Conservation (phyloP, 2,113 vertebrate genomes). For the Chunga burmeisteri region DNA sequence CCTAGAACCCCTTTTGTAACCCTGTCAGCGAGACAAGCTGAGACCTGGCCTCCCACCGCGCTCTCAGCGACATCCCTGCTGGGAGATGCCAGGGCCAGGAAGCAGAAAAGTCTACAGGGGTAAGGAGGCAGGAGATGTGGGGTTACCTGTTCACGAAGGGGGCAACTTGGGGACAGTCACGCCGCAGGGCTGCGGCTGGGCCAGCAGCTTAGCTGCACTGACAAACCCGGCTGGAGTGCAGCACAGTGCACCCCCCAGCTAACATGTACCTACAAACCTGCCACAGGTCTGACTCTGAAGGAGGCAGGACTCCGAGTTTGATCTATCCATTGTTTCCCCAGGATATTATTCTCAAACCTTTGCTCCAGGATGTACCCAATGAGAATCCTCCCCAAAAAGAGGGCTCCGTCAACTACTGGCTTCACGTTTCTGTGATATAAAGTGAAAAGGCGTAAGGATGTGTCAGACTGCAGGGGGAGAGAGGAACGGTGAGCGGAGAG, state of each 20-base stretch:
- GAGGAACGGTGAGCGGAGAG: background rate
- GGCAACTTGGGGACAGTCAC: background rate
- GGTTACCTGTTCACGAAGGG: background rate
- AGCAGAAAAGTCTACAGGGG: background rate
- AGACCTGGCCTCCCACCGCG: rapidly evolving
- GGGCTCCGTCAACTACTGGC: background rate
- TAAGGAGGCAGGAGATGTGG: rapidly evolving
- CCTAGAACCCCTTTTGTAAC: background rate
- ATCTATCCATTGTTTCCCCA: background rate
- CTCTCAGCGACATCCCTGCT: background rate
- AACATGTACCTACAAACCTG: too few relatives aligned
- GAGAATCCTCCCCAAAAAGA: background rate
- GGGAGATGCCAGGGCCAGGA: background rate
- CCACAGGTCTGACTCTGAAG: background rate
- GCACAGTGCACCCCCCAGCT: background rate
- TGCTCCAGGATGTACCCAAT: background rate
- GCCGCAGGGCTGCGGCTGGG: too few relatives aligned
- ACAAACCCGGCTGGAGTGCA: background rate
- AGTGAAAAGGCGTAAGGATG: background rate
- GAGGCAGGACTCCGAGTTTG: background rate
- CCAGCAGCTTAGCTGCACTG: background rate
- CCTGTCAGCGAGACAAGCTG: background rate
- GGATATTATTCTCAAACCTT: background rate
- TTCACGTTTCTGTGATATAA: rapidly evolving
- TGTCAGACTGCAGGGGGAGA: background rate